Conservation (phyloP, 1,140 invertebrate genomes). For the Daktulosphaira vitifoliae region DNA sequence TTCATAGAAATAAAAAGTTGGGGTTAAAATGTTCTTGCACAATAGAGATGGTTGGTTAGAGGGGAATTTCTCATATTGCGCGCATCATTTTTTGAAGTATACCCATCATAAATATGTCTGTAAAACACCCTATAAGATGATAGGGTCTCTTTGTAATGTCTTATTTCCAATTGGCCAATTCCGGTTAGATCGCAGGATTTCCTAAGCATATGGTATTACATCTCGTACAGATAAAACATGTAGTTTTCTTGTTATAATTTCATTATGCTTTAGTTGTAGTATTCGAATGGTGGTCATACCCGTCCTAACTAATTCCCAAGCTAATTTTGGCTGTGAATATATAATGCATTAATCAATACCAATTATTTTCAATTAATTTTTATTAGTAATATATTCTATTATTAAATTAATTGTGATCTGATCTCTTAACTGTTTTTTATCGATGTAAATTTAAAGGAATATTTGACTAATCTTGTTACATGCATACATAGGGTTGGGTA, state of each 20-base stretch:
- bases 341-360: too few species aligned
- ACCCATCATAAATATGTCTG: constrained; percentile 19
- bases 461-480: too few species aligned
- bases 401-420: too few species aligned
- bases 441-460: too few species aligned
- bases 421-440: too few species aligned
- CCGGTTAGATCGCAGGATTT: constrained; percentile 30
- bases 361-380: too few species aligned
- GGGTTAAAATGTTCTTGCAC: constrained; percentile 20
- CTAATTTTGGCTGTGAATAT: too few species aligned
- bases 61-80: constrained; percentile 30
- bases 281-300: neutral
- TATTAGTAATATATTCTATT: too few species aligned
- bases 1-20: constrained; percentile 23
- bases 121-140: constrained; percentile 25
- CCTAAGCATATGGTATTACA: constrained; percentile 23
- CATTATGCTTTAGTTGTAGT: constrained; percentile 19
- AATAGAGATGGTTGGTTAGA: constrained; percentile 26
- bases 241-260: constrained; percentile 7
- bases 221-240: neutral
- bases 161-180: constrained; percentile 33
- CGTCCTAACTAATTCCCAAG: too few species aligned
- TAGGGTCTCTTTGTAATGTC: constrained; percentile 21
- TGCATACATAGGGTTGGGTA: too few species aligned
- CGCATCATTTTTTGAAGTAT: constrained; percentile 32